Conservation (phyloP, 64 coral and sea anemone species). For the Actinia equina region DNA sequence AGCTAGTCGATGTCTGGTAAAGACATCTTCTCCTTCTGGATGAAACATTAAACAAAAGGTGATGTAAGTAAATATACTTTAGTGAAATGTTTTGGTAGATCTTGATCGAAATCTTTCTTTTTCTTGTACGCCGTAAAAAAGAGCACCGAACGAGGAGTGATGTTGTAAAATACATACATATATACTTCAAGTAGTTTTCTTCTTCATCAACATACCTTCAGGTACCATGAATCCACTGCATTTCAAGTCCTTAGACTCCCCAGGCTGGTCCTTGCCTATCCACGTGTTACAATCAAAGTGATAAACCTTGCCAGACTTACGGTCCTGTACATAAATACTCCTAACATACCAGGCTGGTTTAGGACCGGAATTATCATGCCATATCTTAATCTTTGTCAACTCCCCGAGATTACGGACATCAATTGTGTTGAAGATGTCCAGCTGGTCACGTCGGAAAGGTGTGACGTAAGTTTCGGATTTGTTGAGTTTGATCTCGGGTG, state of each 20-base stretch:
- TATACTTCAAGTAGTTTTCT: neutral
- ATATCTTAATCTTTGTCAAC: constrained; percentile 63
- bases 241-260: constrained; percentile 58
- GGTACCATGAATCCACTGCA: constrained; percentile 68
- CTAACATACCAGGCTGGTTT: constrained; percentile 86
- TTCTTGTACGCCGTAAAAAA: too few species aligned
- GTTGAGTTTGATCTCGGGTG: constrained; percentile 50
- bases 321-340: constrained; percentile 84
- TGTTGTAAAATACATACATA: too few species aligned
- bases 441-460: constrained; percentile 72
- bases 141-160: too few species aligned
- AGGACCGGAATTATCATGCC: constrained; percentile 88
- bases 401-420: constrained; percentile 54
- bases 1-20: constrained; percentile 59
- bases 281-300: constrained; percentile 83
- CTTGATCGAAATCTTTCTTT: too few species aligned
- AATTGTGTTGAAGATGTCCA: constrained; percentile 77
- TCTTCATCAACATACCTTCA: constrained; percentile 43
- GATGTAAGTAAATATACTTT: neutral
- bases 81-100: too few species aligned
- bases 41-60: neutral
- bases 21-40: constrained; percentile 73
- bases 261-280: constrained; percentile 58
- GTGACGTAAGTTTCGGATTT: constrained; percentile 86
- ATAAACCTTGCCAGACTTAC: constrained; percentile 70